These are phyloP conservation scores for Xerus rutilus DNA, from an alignment of 2,797 vertebrate genomes.

Conservation along the genomic window DNA sequence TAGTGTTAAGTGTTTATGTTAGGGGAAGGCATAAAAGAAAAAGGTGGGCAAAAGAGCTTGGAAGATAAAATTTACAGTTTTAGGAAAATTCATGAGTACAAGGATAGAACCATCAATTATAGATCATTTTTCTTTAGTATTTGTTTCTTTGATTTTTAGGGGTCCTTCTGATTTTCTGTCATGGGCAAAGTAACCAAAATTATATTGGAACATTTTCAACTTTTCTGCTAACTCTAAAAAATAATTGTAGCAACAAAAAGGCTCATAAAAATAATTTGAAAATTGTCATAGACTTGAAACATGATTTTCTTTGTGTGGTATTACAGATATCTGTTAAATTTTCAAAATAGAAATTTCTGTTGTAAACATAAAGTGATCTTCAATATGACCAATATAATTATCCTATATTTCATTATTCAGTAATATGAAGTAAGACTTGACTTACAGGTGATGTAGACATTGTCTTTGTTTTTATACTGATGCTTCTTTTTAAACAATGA, in stretches of 20 bases:
- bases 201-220: constrained; percentile 41
- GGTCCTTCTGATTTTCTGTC: constrained; percentile 1
- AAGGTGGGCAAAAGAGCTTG: background rate
- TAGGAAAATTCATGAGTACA: background rate
- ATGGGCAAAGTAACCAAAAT: constrained; percentile 47
- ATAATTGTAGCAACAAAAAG: constrained; percentile 17
- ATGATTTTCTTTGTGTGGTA: constrained; percentile 12
- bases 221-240: constrained; percentile 22
- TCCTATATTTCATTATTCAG: background rate
- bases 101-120: background rate
- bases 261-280: constrained; percentile 66
- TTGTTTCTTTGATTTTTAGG: constrained; percentile 58
- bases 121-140: background rate
- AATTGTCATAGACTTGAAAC: constrained; percentile 37
- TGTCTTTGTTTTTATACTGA: constrained; percentile 28
- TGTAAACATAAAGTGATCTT: constrained; percentile 48
- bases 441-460: background rate
- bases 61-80: constrained; percentile 2
- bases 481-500: constrained; percentile 52
- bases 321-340: background rate
- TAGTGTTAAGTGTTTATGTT: background rate
- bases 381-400: background rate
- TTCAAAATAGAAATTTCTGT: constrained; percentile 36
- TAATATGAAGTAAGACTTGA: background rate
- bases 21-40: background rate